Conservation (phyloP, 2,113 vertebrate genomes). For the Semicossyphus pulcher region DNA sequence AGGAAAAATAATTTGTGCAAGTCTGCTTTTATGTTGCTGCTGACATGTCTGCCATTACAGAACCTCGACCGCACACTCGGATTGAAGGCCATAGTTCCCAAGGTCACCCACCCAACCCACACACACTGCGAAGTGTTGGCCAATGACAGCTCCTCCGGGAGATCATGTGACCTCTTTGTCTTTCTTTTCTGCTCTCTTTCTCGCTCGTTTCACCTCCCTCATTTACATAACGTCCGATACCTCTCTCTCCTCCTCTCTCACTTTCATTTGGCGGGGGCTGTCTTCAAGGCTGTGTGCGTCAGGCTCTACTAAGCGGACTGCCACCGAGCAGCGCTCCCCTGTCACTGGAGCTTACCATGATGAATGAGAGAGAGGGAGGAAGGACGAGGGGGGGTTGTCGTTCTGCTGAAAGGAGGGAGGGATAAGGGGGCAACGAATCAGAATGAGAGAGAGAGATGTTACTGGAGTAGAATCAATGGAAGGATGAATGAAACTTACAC, state of each 20-base stretch:
- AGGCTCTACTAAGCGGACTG: slow-evolving; percentile 75
- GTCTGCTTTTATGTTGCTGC: not conserved
- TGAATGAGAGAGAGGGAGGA: slow-evolving; percentile 64
- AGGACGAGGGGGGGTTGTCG: not conserved
- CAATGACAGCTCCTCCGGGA: slow-evolving; percentile 57
- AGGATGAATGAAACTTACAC: slow-evolving; percentile 43
- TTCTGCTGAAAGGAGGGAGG: not conserved
- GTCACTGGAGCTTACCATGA: slow-evolving; percentile 71
- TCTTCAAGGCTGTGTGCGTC: slow-evolving; percentile 76
- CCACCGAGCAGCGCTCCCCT: slow-evolving; percentile 68
- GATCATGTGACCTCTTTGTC: slow-evolving; percentile 62
- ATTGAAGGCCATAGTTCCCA: slow-evolving; percentile 25
- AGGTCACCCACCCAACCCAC: slow-evolving; percentile 53
- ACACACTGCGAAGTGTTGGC: slow-evolving; percentile 15
- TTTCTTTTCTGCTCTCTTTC: slow-evolving; percentile 17
- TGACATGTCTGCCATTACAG: not conserved
- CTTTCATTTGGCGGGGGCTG: slow-evolving; percentile 60
- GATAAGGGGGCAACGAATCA: slow-evolving; percentile 33
- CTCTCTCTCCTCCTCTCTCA: slow-evolving; percentile 38
- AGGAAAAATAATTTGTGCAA: not conserved
- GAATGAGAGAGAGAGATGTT: slow-evolving; percentile 43
- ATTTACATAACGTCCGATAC: slow-evolving; percentile 37
- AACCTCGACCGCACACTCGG: slow-evolving; percentile 8
- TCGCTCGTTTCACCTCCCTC: slow-evolving; percentile 10
- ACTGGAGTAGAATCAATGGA: slow-evolving; percentile 22